phyloP scores from a whole-genome alignment of 2,888 invertebrate species.

The Gandaritis pyraliata region DNA sequence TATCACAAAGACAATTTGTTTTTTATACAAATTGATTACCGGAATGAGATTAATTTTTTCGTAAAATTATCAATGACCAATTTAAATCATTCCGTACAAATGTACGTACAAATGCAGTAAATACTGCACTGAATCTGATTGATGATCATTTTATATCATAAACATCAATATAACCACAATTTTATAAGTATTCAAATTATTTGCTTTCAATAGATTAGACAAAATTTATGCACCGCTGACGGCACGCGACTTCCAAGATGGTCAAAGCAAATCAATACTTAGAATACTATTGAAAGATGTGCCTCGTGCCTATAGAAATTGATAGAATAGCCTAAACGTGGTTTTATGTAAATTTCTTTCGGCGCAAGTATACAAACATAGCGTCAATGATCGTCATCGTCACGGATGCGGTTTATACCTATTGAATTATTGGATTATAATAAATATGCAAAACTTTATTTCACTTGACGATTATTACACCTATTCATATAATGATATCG shows the following conservation, averaged over 20 bases:
- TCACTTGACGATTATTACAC: conserved; percentile 64
- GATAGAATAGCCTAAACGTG: conserved; percentile 43
- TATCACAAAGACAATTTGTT: no score
- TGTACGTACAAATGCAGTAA: no score
- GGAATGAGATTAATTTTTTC: no score
- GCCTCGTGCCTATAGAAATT: conserved; percentile 39
- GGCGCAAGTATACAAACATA: conserved; percentile 49
- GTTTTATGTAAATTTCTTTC: conserved; percentile 60
- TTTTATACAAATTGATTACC: no score
- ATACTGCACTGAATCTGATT: not conserved
- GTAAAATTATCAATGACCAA: no score
- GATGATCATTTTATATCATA: conserved; percentile 15
- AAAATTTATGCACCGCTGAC: conserved; percentile 43
- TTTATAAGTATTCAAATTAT: conserved; percentile 23
- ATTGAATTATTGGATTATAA: conserved; percentile 59
- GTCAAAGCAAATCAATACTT: conserved; percentile 32
- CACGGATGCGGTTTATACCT: conserved; percentile 37
- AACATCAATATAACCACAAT: conserved; percentile 27
- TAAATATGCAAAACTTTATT: conserved; percentile 78
- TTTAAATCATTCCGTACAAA: no score
- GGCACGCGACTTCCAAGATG: conserved; percentile 25
- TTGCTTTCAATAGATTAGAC: conserved; percentile 31
- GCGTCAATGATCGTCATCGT: conserved; percentile 31
- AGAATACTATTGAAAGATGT: conserved; percentile 18
- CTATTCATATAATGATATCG: conserved; percentile 53